Evolutionary conservation across 2,888 invertebrate species (phyloP).

Genomic region (Trichogramma dendrolimi): DNA sequence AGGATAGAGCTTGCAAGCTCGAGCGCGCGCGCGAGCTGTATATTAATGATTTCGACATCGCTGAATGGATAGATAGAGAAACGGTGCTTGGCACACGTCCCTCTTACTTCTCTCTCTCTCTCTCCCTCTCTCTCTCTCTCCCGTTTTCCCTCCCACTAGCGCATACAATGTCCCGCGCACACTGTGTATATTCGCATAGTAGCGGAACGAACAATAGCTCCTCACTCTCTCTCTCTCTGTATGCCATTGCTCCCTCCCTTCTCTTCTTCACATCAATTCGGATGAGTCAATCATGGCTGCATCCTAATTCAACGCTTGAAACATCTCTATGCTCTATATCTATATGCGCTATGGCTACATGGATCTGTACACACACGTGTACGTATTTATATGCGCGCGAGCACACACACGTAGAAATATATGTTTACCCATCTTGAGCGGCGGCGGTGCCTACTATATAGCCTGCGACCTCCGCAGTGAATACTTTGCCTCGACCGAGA

Average conservation of each 20-base stretch:
- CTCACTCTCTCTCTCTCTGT: conserved; percentile 21
- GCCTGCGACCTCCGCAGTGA: too few relatives aligned
- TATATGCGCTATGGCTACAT: too few relatives aligned
- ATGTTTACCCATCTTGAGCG: too few relatives aligned
- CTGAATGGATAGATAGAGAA: background rate
- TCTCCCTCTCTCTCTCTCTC: too few relatives aligned
- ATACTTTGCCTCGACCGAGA: too few relatives aligned
- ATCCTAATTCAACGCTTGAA: conserved; percentile 32
- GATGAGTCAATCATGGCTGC: conserved; percentile 42
- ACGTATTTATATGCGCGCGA: too few relatives aligned
- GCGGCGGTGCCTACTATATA: too few relatives aligned
- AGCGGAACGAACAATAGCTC: conserved; percentile 26
- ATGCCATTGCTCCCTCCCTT: conserved; percentile 35
- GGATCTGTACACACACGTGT: too few relatives aligned
- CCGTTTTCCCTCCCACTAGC: too few relatives aligned
- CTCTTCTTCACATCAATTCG: conserved; percentile 41
- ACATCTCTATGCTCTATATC: conserved; percentile 11
- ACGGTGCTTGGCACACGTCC: conserved; percentile 8
- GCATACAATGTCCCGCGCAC: conserved; percentile 24
- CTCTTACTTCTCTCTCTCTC: background rate
- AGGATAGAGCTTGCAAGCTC: too few relatives aligned
- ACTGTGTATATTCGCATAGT: too few relatives aligned
- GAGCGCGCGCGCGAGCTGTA: conserved; percentile 23
- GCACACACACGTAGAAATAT: too few relatives aligned
- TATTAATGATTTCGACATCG: conserved; percentile 33